Evolutionary conservation across 2,113 vertebrate species (phyloP).

Genomic region (Thermophis baileyi): DNA sequence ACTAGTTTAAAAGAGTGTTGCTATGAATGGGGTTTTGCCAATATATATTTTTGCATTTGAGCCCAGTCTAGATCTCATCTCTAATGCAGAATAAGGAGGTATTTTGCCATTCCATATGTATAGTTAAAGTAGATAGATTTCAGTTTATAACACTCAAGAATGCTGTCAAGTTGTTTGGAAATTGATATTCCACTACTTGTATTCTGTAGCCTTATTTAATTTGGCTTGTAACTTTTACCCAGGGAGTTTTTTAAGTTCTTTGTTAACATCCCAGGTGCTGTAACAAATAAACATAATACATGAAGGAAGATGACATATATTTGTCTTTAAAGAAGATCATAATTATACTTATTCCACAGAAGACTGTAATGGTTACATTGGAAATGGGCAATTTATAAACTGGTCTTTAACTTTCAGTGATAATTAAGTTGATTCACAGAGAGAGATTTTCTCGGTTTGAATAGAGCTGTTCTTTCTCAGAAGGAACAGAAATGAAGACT

Average conservation of each 20-base stretch:
- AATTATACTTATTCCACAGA: neutral
- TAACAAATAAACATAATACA: neutral
- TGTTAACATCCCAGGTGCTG: neutral
- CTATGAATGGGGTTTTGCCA: neutral
- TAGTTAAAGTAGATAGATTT: neutral
- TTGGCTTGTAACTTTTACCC: neutral
- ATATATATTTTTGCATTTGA: neutral
- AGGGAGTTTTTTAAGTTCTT: neutral
- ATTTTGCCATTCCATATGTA: neutral
- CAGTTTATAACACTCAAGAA: neutral
- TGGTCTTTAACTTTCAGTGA: neutral
- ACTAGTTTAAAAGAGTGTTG: neutral
- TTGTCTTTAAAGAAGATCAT: neutral
- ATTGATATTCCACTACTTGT: neutral
- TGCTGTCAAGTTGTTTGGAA: neutral
- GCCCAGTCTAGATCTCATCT: neutral
- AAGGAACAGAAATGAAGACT: neutral
- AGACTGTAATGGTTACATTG: neutral
- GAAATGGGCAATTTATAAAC: neutral
- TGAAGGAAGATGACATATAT: neutral
- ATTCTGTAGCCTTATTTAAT: neutral
- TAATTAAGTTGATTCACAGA: neutral
- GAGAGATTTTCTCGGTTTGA: neutral
- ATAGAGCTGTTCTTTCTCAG: neutral
- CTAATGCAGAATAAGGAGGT: neutral